Conservation (phyloP, 2,888 invertebrate genomes). For the Drosophila melanosoma region DNA sequence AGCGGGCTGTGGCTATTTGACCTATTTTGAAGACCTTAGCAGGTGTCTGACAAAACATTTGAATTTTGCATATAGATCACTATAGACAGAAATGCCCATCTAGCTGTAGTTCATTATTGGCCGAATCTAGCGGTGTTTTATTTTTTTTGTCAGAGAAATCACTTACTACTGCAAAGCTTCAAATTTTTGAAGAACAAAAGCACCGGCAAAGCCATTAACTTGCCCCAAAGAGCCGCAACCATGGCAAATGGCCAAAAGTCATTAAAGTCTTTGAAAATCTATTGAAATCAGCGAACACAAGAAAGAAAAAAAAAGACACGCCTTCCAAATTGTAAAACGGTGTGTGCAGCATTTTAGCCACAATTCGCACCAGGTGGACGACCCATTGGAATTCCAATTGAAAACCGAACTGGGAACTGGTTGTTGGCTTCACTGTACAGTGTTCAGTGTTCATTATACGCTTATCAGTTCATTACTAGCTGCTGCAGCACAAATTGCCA, state of each 20-base stretch:
- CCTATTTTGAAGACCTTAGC: slow-evolving; percentile 39
- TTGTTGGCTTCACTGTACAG: slow-evolving; percentile 17
- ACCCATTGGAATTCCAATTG: slow-evolving; percentile 31
- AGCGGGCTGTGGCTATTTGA: slow-evolving; percentile 35
- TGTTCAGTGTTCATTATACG: slow-evolving; percentile 67
- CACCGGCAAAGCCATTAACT: slow-evolving; percentile 60
- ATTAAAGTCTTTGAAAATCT: slow-evolving; percentile 70
- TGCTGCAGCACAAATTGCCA: slow-evolving; percentile 46
- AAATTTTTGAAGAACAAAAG: slow-evolving; percentile 69
- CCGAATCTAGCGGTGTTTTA: slow-evolving; percentile 41
- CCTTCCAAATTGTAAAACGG: slow-evolving; percentile 61
- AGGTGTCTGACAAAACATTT: slow-evolving; percentile 24
- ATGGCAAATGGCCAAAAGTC: slow-evolving; percentile 63
- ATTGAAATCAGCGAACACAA: slow-evolving; percentile 61
- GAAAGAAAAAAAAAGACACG: slow-evolving; percentile 48
- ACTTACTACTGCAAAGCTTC: slow-evolving; percentile 28
- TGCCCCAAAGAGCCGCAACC: slow-evolving; percentile 20
- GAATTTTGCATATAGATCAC: slow-evolving; percentile 22
- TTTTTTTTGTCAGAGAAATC: slow-evolving; percentile 8
- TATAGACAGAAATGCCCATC: neutral
- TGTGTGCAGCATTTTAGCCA: slow-evolving; percentile 5
- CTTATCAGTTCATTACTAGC: slow-evolving; percentile 77
- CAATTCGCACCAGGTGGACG: slow-evolving; percentile 30
- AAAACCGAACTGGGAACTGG: slow-evolving; percentile 3
- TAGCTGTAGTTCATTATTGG: slow-evolving; percentile 34